Base-by-base conservation (phyloP, 2,888 invertebrate species). In the Helicoverpa assulta region DNA sequence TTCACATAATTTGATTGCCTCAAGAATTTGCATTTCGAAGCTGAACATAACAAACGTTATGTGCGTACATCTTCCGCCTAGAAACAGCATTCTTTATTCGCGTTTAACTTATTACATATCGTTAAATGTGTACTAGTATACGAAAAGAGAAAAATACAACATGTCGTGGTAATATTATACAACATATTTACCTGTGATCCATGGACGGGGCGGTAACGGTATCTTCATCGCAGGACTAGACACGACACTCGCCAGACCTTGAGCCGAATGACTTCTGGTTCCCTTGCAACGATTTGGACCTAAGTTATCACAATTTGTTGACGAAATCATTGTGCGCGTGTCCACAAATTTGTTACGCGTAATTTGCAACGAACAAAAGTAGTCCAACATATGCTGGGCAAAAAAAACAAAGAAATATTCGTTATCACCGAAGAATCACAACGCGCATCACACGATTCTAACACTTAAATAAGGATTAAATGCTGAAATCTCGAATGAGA, bases 131-230 rank as follows among this genome's bases (percentile, higher is more conserved):
- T 16, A 16, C 5, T n/a, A n/a, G n/a, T 58, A 16, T 18, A 43
- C 26, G 5, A 8, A 58, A 51, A 57, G 8, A 19, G 54, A 52
- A 62, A 62, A 78, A 66, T 37, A 50, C n/a, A 59, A 76, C 65
- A 79, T 29, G 51, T 65, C 57, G 37, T 68, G 82, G 78, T 82
- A 74, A 70, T 78, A 70, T 76, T 85, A 77, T 56, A 61, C 72
- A 75, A 75, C 52, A 68, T 40, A 26, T 67, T 83, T 90, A 95
- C 96, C 96, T 91, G 95, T 94, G 72, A 94, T 93, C 94, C 94
- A 95, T 83, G 94, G 88, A 86, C 94, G 92, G 82, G 96, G 96
- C 76, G 96, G 96, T 85, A 95, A 90, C 86, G 96, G 96, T 91
- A 96, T 94, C 91, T 94, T 95, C 90, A 95, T 90, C 60, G 91